phyloP scores from a whole-genome alignment of 1,140 invertebrate species.

The Tyrophagus putrescentiae region DNA sequence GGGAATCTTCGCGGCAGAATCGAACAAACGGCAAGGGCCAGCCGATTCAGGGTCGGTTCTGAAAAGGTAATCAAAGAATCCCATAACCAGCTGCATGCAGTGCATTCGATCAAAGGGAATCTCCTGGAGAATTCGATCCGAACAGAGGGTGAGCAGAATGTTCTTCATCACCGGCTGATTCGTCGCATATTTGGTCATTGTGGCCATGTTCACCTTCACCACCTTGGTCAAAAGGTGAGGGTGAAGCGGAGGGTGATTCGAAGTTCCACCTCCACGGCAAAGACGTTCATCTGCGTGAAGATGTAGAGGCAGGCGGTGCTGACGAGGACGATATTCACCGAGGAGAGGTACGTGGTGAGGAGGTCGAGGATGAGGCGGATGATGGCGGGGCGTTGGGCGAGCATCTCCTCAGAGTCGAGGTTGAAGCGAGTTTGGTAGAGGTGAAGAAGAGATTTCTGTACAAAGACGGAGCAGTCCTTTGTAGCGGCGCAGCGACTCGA shows the following conservation, averaged over 20 bases:
- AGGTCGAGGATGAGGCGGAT: neutral
- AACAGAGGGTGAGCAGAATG: constrained; percentile 19
- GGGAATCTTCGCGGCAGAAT: constrained; percentile 52
- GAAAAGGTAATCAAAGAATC: constrained; percentile 58
- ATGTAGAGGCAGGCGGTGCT: constrained; percentile 2
- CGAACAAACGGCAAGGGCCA: constrained; percentile 65
- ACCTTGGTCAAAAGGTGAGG: constrained; percentile 48
- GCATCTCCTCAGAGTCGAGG: neutral
- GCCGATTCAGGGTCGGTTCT: too few species aligned
- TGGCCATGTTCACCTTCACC: constrained; percentile 49
- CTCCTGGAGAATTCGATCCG: constrained; percentile 14
- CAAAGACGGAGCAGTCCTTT: neutral
- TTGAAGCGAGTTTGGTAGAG: neutral
- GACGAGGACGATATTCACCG: neutral
- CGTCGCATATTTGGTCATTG: constrained; percentile 56
- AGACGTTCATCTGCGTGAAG: neutral
- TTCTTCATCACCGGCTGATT: constrained; percentile 39
- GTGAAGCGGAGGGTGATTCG: constrained; percentile 46
- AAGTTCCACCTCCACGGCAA: neutral
- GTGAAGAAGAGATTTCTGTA: neutral
- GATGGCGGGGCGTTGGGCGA: neutral
- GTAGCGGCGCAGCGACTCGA: neutral
- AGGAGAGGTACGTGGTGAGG: neutral
- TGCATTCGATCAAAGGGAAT: constrained; percentile 50
- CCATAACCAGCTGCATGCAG: constrained; percentile 57